Evolutionary conservation across 2,888 invertebrate species (phyloP).

Genomic region (Alsophila aescularia): DNA sequence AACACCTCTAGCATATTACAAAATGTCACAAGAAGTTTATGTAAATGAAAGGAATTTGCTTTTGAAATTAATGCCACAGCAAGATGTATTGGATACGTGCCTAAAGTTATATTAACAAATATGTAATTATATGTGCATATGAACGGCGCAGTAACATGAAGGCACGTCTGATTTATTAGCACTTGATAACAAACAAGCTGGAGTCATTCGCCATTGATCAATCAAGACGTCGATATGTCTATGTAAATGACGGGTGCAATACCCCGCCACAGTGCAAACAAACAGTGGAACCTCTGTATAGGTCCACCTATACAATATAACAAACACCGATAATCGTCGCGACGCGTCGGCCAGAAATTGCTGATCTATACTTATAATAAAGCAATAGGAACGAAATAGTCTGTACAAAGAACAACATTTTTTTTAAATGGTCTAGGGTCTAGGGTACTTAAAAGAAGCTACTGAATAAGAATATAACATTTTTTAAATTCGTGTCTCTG

Average conservation of each 20-base stretch:
- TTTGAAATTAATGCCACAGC: conserved; percentile 18
- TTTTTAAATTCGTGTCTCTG: too few species aligned
- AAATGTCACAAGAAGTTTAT: conserved; percentile 16
- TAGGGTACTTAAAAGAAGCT: too few species aligned
- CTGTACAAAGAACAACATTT: too few species aligned
- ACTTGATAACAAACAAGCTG: conserved; percentile 54
- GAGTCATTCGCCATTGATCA: conserved; percentile 57
- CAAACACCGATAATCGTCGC: background rate
- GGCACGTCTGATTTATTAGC: conserved; percentile 52
- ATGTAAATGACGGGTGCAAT: conserved; percentile 56
- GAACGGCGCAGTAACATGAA: conserved; percentile 30
- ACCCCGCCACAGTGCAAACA: conserved; percentile 36
- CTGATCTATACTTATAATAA: too few species aligned
- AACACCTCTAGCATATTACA: conserved; percentile 5
- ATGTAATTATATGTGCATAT: conserved; percentile 22
- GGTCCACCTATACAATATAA: conserved; percentile 8
- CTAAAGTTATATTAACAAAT: conserved; percentile 18
- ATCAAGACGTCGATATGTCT: conserved; percentile 53
- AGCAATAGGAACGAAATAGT: too few species aligned
- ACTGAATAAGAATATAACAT: too few species aligned
- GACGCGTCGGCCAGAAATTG: background rate
- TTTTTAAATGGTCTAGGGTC: too few species aligned
- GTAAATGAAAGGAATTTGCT: conserved; percentile 12
- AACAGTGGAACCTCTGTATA: conserved; percentile 2
- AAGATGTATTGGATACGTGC: conserved; percentile 22